Evolutionary conservation across 2,113 vertebrate species (phyloP).

Genomic region (Plotosus lineatus): DNA sequence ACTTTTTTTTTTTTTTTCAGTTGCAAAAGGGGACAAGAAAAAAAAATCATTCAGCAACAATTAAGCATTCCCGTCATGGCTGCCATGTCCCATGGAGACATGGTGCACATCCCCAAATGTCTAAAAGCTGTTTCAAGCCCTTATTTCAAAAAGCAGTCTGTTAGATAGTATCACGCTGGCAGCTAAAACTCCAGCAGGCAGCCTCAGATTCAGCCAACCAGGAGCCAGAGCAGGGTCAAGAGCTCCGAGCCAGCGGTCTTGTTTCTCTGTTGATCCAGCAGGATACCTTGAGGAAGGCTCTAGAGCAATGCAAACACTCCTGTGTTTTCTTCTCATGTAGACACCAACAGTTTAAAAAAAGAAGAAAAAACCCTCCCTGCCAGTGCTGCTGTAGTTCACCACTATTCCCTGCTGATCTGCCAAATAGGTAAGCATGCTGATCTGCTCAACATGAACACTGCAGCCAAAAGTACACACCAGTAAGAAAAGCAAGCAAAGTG

Average conservation of each 20-base stretch:
- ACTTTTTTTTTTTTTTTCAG: slow-evolving; percentile 39
- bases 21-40: slow-evolving; percentile 25
- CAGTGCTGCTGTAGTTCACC: slow-evolving; percentile 34
- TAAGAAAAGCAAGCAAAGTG: slow-evolving; percentile 15
- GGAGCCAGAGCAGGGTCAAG: slow-evolving; percentile 52
- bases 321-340: slow-evolving; percentile 47
- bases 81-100: slow-evolving; percentile 45
- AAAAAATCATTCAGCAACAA: slow-evolving; percentile 50
- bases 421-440: slow-evolving; percentile 37
- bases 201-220: slow-evolving; percentile 40
- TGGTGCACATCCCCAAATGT: slow-evolving; percentile 45
- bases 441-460: slow-evolving; percentile 42
- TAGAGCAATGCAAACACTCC: slow-evolving; percentile 48
- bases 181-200: slow-evolving; percentile 45
- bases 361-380: no score
- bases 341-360: slow-evolving; percentile 29
- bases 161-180: slow-evolving; percentile 55
- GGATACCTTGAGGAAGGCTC: slow-evolving; percentile 40
- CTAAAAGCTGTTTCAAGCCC: slow-evolving; percentile 43
- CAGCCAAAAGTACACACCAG: slow-evolving; percentile 32
- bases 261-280: slow-evolving; percentile 52
- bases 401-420: slow-evolving; percentile 41
- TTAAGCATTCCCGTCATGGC: slow-evolving; percentile 51
- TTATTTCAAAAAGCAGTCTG: slow-evolving; percentile 48
- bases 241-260: slow-evolving; percentile 47